phyloP scores from a whole-genome alignment of 1,140 invertebrate species.

The Leptopilina clavipes region DNA sequence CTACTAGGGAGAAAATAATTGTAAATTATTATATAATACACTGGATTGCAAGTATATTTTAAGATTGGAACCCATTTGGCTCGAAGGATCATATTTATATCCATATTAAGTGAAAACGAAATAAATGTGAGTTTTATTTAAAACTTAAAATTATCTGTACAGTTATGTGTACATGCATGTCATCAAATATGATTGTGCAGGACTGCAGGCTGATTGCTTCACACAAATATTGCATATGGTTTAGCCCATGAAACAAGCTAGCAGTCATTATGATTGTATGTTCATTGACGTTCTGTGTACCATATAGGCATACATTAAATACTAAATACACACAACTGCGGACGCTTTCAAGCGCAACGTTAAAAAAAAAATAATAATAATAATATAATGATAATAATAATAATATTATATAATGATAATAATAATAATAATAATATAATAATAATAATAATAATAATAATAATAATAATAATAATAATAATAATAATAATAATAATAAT shows the following conservation, averaged over 20 bases:
- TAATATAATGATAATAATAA: no score
- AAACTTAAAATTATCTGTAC: constrained; percentile 2
- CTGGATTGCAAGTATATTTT: no score
- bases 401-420: no score
- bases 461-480: no score
- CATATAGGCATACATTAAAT: background rate
- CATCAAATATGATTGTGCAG: constrained; percentile 1
- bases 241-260: constrained; percentile 13
- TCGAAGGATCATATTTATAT: no score
- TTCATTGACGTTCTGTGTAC: background rate
- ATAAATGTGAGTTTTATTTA: background rate
- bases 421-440: no score
- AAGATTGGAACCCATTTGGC: no score
- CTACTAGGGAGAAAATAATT: no score
- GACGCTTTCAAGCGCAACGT: background rate
- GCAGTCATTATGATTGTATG: background rate
- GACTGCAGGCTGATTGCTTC: constrained; percentile 13
- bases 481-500: no score
- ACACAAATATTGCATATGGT: constrained; percentile 13
- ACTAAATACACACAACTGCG: constrained; percentile 17
- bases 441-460: no score
- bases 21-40: no score
- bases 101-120: background rate
- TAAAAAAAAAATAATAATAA: no score
- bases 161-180: constrained; percentile 4